Percentiles rank a stretch among this genome's conserved stretches.
phyloP scores from a whole-genome alignment of 35 echinoderm and acorn worm species.

The Ophiothrix spiculata region DNA sequence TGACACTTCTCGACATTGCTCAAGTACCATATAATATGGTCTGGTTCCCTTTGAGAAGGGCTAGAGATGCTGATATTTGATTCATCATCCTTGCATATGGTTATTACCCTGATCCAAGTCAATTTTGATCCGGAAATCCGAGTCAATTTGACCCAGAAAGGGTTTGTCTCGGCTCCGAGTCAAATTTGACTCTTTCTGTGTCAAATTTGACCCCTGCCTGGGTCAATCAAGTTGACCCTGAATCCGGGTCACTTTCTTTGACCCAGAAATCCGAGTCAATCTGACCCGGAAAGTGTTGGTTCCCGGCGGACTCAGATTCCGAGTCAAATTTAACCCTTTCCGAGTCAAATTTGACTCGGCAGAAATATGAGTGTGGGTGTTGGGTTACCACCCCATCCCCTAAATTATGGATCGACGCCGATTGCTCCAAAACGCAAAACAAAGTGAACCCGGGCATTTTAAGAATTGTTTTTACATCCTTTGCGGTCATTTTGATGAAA shows the following conservation, averaged over 20 bases:
- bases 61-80: no score
- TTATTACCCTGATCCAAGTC: no score
- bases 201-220: background rate
- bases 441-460: no score
- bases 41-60: no score
- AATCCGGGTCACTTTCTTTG: background rate
- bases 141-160: background rate
- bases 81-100: no score
- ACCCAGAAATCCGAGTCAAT: background rate
- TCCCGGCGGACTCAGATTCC: background rate
- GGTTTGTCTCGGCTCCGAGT: background rate
- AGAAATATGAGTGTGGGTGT: background rate
- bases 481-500: no score
- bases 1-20: no score
- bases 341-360: background rate
- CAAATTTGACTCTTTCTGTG: background rate
- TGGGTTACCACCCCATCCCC: no score
- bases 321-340: background rate
- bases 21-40: no score
- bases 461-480: no score
- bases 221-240: background rate
- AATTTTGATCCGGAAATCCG: background rate
- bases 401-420: no score
- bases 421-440: no score
- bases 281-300: background rate